Percentiles rank a stretch among this genome's conserved stretches.
These are phyloP conservation scores for Doris montereyensis DNA, from an alignment of 2,888 invertebrate genomes.

Conservation along the genomic window DNA sequence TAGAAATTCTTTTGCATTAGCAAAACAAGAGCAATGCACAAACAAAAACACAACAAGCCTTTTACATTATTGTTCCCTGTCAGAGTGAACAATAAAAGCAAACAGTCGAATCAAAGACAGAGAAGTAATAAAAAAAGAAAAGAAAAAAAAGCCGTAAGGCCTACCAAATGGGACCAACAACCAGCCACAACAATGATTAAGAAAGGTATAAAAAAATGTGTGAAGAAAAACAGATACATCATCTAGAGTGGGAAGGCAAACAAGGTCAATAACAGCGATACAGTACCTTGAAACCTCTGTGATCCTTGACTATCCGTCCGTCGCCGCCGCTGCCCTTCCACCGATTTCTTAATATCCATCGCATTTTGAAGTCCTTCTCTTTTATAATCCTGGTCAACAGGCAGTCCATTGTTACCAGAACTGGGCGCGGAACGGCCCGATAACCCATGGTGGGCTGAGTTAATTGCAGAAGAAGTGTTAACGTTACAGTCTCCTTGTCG, in stretches of 20 bases:
- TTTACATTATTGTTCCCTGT: too few species aligned
- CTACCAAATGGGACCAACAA: background rate
- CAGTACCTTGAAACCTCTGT: slow-evolving; percentile 38
- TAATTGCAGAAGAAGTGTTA: too few species aligned
- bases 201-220: background rate
- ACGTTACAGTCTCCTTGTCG: too few species aligned
- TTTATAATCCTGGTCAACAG: slow-evolving; percentile 41
- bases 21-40: too few species aligned
- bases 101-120: too few species aligned
- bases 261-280: background rate
- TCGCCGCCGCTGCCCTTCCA: background rate
- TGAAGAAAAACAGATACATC: background rate
- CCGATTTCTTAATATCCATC: too few species aligned
- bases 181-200: background rate
- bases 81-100: too few species aligned
- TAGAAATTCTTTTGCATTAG: too few species aligned
- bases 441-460: slow-evolving; percentile 29
- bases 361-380: too few species aligned
- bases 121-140: too few species aligned
- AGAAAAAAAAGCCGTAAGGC: too few species aligned
- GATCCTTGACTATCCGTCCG: slow-evolving; percentile 35
- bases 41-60: too few species aligned
- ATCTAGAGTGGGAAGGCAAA: background rate
- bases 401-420: slow-evolving; percentile 38
- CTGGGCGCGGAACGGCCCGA: slow-evolving; percentile 31